Evolutionary conservation across 2,113 vertebrate species (phyloP).

Genomic region (Melanostigma gelatinosum): DNA sequence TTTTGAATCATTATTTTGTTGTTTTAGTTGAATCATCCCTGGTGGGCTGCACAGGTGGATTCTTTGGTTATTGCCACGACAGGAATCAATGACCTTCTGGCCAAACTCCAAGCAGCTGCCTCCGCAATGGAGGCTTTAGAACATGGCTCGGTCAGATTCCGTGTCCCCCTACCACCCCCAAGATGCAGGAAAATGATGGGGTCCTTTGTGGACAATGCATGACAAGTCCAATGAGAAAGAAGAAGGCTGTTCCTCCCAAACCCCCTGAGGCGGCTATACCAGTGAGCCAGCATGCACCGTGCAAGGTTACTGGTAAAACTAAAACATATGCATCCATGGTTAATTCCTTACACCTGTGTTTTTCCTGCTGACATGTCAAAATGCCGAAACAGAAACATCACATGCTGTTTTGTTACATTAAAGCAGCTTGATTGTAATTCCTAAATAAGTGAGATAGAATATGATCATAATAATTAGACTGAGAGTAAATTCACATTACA

Average conservation of each 20-base stretch:
- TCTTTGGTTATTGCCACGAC: neutral
- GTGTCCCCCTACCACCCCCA: neutral
- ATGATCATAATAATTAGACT: neutral
- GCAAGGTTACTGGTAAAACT: neutral
- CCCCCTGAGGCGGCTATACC: neutral
- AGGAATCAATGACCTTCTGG: neutral
- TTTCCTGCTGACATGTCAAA: neutral
- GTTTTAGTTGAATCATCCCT: neutral
- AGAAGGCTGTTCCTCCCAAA: neutral
- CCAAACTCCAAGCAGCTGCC: neutral
- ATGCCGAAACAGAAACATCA: neutral
- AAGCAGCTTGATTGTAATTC: neutral
- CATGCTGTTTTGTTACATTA: neutral
- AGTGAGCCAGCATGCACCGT: neutral
- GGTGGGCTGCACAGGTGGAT: neutral
- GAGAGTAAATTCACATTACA: neutral
- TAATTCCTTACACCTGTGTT: neutral
- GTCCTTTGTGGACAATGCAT: neutral
- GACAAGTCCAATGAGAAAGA: neutral
- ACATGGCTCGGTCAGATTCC: constrained; percentile 5
- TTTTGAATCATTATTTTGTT: neutral
- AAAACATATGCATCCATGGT: neutral
- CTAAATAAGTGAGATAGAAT: neutral
- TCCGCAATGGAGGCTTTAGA: neutral
- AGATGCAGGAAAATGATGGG: neutral